Base-by-base conservation (phyloP, 2,113 vertebrate species). In the Phaetusa simplex region DNA sequence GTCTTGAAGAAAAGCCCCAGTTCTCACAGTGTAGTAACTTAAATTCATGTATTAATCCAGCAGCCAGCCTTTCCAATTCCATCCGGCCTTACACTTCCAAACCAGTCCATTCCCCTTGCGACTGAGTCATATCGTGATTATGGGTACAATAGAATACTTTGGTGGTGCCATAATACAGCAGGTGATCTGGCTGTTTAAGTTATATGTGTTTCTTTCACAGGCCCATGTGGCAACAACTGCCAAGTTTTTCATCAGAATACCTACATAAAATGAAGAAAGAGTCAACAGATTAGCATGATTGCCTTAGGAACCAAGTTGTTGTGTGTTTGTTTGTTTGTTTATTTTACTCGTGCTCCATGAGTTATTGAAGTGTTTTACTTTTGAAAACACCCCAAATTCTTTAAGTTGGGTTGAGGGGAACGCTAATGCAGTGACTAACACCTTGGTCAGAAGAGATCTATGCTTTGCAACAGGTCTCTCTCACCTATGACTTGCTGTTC, bases 1-100 rank as follows among this genome's bases (percentile, higher is more conserved):
- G 5, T 11, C 55, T 78, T 82, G 26, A 70, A 81, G 27, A 62
- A 86, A 56, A 22, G 34, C 4, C 2, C 2, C 0, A 0, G 17
- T 64, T 85, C 11, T 72, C 36, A 62, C 3, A 19, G 13, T 2
- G 6, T 30, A 36, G 6, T 49, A 47, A 38, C 23, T 69, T 40
- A 11, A 36, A 3, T 81, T 55, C 56, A 67, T 32, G 2, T 9
- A 26, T n/a, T 62, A 82, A 59, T 36, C 9, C 12, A 45, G 19
- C 17, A 43, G 26, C 9, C 12, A 53, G 5, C 11, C 27, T 82
- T 50, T 76, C 29, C 58, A 29, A 52, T 85, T 87, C 42, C 32
- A 38, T 40, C 14, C 29, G 52, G 14, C 13, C 9, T 71, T 84
- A 40, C 9, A 11, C 11, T 82, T 82, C 15, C 38, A 58, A 79